Evolutionary conservation across 2,113 vertebrate genomes (phyloP).

Genomic region (Nothobranchius furzeri): DNA sequence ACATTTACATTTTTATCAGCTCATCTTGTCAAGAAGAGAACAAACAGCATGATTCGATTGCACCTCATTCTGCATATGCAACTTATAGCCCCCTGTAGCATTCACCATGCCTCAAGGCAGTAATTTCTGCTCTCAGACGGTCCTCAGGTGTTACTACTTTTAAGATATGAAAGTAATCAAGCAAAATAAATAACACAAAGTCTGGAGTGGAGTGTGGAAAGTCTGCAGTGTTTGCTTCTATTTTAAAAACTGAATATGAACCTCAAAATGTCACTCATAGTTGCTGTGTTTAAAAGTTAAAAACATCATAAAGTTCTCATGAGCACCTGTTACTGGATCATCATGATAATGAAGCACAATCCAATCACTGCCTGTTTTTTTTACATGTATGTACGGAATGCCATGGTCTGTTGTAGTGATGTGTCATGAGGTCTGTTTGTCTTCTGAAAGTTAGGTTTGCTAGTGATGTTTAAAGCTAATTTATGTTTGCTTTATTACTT

Average conservation of each 20-base stretch:
- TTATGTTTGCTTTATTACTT: neutral
- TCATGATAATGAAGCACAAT: neutral
- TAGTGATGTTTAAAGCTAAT: neutral
- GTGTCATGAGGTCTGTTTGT: neutral
- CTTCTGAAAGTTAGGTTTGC: neutral
- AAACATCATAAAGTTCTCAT: neutral
- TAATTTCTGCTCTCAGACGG: constrained; percentile 20
- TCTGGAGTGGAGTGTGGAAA: neutral
- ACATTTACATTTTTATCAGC: constrained; percentile 15
- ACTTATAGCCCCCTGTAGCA: constrained; percentile 7
- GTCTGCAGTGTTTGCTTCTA: neutral
- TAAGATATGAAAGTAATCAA: constrained; percentile 11
- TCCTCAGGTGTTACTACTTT: constrained; percentile 14
- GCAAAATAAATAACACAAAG: constrained; percentile 8
- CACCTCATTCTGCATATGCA: constrained; percentile 2
- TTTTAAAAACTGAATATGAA: constrained; percentile 7
- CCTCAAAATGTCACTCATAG: neutral
- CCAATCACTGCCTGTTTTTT: neutral
- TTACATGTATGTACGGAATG: neutral
- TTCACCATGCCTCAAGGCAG: constrained; percentile 2
- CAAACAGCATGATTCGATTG: neutral
- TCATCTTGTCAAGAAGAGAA: neutral
- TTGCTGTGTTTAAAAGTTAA: neutral
- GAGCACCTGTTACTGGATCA: neutral
- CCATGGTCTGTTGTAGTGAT: neutral